These are phyloP conservation scores for Scleropages formosus DNA, from an alignment of 2,797 vertebrate genomes.

Conservation along the genomic window DNA sequence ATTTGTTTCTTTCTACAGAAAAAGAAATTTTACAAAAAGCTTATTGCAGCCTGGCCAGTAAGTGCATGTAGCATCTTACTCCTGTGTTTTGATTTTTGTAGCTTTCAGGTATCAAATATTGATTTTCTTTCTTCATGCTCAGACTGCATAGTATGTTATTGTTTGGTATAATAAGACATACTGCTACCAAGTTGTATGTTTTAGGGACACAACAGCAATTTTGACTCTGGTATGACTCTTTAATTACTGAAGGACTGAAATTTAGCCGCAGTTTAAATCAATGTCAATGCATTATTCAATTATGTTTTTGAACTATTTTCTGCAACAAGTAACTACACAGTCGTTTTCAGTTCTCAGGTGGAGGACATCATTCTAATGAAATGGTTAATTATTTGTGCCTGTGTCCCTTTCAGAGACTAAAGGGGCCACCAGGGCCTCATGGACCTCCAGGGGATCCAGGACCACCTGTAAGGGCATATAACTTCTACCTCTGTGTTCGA, in stretches of 20 bases:
- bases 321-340: too few relatives aligned
- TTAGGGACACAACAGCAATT: too few relatives aligned
- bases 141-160: too few relatives aligned
- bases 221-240: too few relatives aligned
- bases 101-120: background rate
- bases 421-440: conserved; percentile 55
- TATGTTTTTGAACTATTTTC: too few relatives aligned
- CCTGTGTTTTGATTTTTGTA: background rate
- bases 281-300: too few relatives aligned
- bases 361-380: too few relatives aligned
- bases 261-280: too few relatives aligned
- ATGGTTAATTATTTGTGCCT: background rate
- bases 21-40: conserved; percentile 67
- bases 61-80: conserved; percentile 30
- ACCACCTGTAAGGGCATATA: conserved; percentile 53
- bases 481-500: background rate
- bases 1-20: conserved; percentile 54
- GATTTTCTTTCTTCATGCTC: background rate
- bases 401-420: conserved; percentile 56
- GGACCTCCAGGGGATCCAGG: conserved; percentile 64
- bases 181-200: too few relatives aligned
- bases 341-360: too few relatives aligned
- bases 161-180: too few relatives aligned
- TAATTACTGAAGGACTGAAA: too few relatives aligned
- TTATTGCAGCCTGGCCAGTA: conserved; percentile 70